phyloP scores from a whole-genome alignment of 2,113 vertebrate genomes.

The Actenoides lindsayi region DNA sequence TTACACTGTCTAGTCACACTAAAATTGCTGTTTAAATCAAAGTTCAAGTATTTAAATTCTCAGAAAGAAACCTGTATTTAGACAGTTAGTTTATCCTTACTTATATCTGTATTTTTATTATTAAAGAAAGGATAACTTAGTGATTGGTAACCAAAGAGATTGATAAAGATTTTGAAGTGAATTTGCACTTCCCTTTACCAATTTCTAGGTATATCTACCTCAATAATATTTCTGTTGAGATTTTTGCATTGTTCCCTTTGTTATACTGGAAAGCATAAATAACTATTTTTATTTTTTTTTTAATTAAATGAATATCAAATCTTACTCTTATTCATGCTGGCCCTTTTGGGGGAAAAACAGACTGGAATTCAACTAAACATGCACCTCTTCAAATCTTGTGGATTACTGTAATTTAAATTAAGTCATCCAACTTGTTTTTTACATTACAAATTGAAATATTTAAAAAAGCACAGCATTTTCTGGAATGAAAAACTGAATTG shows the following conservation, averaged over 20 bases:
- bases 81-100: not conserved
- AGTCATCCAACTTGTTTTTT: not conserved
- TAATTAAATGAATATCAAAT: not conserved
- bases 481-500: not conserved
- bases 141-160: not conserved
- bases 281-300: not conserved
- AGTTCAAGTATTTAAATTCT: not conserved
- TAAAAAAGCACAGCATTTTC: not conserved
- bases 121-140: not conserved
- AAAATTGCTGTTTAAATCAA: not conserved
- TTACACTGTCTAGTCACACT: not conserved
- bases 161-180: not conserved
- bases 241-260: not conserved
- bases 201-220: not conserved
- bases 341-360: fast-evolving
- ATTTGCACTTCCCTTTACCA: not conserved
- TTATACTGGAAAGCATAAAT: not conserved
- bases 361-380: not conserved
- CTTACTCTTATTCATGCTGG: not conserved
- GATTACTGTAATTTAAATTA: not conserved
- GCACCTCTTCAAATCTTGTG: not conserved
- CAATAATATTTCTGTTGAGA: not conserved
- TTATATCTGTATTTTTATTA: not conserved
- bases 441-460: not conserved
- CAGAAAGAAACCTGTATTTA: not conserved